Percentiles rank a stretch among this genome's conserved stretches.
Evolutionary conservation across 2,797 vertebrate species (phyloP).

Genomic region (Aphelocoma californica): DNA sequence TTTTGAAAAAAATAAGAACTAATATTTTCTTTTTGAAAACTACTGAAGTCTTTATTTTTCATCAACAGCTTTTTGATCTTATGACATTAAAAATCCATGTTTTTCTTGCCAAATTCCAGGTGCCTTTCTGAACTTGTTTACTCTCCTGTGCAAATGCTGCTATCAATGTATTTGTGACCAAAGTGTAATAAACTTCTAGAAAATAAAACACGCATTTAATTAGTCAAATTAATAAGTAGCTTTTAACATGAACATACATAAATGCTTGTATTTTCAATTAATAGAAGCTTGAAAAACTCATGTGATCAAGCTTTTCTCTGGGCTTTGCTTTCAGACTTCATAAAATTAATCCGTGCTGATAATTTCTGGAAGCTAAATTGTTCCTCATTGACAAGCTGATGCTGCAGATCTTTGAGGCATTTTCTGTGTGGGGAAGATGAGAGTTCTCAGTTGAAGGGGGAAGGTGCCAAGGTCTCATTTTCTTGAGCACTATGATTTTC

Average conservation of each 20-base stretch:
- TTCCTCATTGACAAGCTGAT: background rate
- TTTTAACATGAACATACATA: background rate
- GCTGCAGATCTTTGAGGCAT: background rate
- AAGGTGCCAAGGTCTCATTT: background rate
- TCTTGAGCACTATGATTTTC: background rate
- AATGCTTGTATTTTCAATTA: background rate
- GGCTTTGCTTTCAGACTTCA: background rate
- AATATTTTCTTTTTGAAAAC: slow-evolving; percentile 6
- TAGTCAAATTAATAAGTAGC: background rate
- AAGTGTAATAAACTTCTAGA: background rate
- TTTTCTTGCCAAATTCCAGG: background rate
- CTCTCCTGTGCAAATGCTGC: background rate
- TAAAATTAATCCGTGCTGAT: background rate
- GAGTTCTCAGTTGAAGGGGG: background rate
- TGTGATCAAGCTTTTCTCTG: background rate
- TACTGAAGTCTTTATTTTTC: background rate
- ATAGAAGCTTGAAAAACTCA: background rate
- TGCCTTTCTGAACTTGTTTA: background rate
- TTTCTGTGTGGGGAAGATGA: background rate
- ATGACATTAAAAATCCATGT: background rate
- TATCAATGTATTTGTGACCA: background rate
- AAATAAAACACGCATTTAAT: background rate
- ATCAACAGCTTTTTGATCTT: background rate
- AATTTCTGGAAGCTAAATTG: background rate
- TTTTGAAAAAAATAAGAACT: background rate